Conservation (phyloP, 2,797 vertebrate species). For the Pseudocheirus occidentalis region DNA sequence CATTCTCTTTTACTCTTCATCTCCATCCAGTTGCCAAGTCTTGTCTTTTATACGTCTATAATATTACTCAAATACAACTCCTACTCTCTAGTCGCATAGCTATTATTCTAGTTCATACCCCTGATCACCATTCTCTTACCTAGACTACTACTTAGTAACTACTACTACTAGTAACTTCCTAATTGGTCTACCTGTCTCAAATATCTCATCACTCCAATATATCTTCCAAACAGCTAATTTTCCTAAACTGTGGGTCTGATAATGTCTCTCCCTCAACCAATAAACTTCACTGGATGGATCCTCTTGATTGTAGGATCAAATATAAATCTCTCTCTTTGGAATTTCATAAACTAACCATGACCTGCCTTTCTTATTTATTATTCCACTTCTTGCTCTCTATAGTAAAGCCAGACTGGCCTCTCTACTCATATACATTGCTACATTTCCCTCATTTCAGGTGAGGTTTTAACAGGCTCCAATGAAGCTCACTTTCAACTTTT, state of each 20-base stretch:
- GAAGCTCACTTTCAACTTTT: background rate
- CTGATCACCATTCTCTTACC: background rate
- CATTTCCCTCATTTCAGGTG: background rate
- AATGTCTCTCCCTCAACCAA: background rate
- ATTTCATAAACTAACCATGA: background rate
- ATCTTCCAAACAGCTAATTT: background rate
- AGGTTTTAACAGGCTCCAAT: background rate
- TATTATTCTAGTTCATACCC: background rate
- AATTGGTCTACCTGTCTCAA: background rate
- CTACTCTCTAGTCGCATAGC: background rate
- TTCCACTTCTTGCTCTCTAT: fast-evolving
- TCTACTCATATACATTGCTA: background rate
- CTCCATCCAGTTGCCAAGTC: background rate
- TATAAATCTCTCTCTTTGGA: background rate
- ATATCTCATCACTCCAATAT: background rate
- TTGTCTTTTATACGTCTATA: background rate
- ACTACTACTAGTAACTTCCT: background rate
- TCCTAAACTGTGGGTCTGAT: background rate
- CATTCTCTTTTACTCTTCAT: background rate
- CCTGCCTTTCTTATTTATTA: too few species aligned
- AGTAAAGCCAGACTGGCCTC: background rate
- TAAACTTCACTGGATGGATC: background rate
- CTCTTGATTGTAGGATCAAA: background rate
- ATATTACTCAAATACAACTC: background rate
- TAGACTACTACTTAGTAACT: background rate